Evolutionary conservation across 2,888 invertebrate genomes (phyloP), one percentile per base, ranked within the genome.

Genomic region (Cataglyphis albicans): DNA sequence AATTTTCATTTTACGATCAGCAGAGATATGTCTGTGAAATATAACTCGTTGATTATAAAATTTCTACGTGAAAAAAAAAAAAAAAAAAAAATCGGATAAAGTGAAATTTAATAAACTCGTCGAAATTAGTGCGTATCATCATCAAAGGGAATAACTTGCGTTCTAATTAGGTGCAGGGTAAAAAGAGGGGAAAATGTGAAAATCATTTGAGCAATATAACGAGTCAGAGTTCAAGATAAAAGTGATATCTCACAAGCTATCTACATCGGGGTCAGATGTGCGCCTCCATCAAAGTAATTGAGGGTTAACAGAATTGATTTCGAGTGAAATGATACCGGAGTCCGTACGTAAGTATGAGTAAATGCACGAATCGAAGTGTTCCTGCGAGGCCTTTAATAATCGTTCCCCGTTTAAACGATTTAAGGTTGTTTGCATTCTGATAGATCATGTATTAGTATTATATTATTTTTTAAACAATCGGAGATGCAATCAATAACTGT

Each of bases 291-390:
- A 80, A 80, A 80, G 78, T 80, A 80, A 80, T 80, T 80, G 70
- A 80, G 78, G 78, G 78, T 70, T 80, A 80, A 80, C 59, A 35
- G 59, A 80, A 70, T 80, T 80, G 70, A 80, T 80, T 80, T 70
- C 70, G 55, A 32, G 12, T 32, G 78, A 59, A 59, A 80, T 80
- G 70, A 80, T 70, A 70, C 78, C 32, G 70, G 44, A 10, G 21
- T 12, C 41, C 32, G 55, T 65, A 52, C 15, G 15, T 68, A 44
- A 57, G 59, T 68, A 68, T 78, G 21, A 59, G 59, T 61, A 25
- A 38, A 38, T 18, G 41, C 29, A 57, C 44, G 44, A 68, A 78
- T 68, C 68, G 32, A 70, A 70, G 25, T 18, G 57, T 35, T 44
- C 44, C 44, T 44, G 59, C 35, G 38, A 32, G 32, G 29, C 21